Base-by-base conservation (phyloP, 2,888 invertebrate species). In the Hipparchia semele region DNA sequence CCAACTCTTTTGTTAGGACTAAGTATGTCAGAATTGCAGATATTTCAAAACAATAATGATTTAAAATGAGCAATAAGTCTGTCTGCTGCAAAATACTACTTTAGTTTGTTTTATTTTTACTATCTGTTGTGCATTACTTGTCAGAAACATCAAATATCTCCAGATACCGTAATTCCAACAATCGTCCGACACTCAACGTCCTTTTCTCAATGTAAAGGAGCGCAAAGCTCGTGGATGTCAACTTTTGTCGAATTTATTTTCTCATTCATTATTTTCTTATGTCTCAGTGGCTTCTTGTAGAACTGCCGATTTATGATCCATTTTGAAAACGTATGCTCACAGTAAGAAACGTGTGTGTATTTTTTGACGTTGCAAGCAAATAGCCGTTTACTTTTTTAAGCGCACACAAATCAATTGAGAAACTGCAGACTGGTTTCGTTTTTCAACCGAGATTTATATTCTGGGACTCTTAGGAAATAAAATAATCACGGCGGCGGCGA, bases 401-500 rank as follows among this genome's bases (percentile, higher is more conserved):
- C 81, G 79, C 80, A 88, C 86, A 87, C 86, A 86, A 87, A 90
- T 90, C 87, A 87, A 87, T 86, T 83, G 83, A 85, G 82, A 87
- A 86, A 84, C 86, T 84, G 82, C 81, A 82, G 86, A 85, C 86
- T 83, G 82, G 83, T 86, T 89, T 89, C 84, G 87, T 80, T 91
- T 90, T 91, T 91, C 87, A 87, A 88, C 84, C 88, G 86, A 87
- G 90, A 93, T 93, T 93, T 93, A 94, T 93, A 91, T 87, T 88
- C 89, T 84, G 86, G 84, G 85, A 84, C 87, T 92, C 91, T 91
- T 92, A 93, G 92, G 91, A 93, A 94, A 94, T 94, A 94, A 94
- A 94, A 94, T 94, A 93, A 94, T 94, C 93, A 94, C 92, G 84
- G 88, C 89, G 83, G 86, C 87, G 85, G 87, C 81, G 88, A 94